Conservation (phyloP, 2,113 vertebrate genomes). For the Ageneiosus marmoratus region DNA sequence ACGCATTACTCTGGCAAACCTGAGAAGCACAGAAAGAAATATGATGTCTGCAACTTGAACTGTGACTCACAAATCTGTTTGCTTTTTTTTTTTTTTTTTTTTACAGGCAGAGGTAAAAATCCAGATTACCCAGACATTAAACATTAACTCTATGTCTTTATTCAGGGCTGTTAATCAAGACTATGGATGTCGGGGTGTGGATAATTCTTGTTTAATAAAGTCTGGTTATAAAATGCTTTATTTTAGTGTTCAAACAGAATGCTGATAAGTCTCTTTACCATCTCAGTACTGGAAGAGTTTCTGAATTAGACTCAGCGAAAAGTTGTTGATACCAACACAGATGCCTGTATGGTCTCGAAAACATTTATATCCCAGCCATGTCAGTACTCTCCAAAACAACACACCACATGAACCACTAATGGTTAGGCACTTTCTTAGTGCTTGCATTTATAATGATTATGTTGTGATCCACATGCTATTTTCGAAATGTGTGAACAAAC, state of each 20-base stretch:
- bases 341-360: not conserved
- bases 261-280: not conserved
- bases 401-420: not conserved
- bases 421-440: not conserved
- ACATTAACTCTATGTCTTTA: slow-evolving; percentile 21
- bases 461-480: slow-evolving; percentile 12
- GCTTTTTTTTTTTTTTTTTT: slow-evolving; percentile 19
- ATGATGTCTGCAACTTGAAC: not conserved
- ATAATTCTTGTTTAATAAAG: slow-evolving; percentile 34
- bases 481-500: slow-evolving; percentile 8
- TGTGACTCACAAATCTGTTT: not conserved
- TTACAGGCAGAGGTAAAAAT: slow-evolving; percentile 3
- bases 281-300: not conserved
- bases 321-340: not conserved
- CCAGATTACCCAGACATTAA: slow-evolving; percentile 32
- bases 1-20: slow-evolving; percentile 5
- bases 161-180: slow-evolving; percentile 20
- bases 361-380: not conserved
- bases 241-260: not conserved
- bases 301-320: not conserved
- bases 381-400: not conserved
- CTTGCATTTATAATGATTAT: slow-evolving; percentile 3
- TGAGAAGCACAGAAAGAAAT: slow-evolving; percentile 16
- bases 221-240: slow-evolving; percentile 17
- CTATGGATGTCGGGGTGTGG: slow-evolving; percentile 1